A percentile compares a stretch with the other conserved stretches of the same genome.
phyloP scores from a whole-genome alignment of 2,888 invertebrate species.

The Xanthorhoe designata region DNA sequence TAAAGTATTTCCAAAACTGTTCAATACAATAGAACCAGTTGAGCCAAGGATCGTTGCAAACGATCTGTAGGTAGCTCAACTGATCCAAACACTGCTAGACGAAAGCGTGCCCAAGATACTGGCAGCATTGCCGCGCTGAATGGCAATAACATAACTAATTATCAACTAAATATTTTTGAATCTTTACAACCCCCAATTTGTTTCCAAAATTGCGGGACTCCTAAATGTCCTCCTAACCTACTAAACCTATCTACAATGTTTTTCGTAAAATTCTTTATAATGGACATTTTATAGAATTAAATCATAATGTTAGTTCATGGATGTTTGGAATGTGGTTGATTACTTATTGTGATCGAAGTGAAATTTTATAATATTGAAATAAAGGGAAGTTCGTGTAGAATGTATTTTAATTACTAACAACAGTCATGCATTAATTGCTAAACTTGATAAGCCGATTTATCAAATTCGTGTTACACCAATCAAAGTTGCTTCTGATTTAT shows the following conservation, averaged over 20 bases:
- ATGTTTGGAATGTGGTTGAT: conserved; percentile 29
- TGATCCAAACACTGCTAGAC: no score
- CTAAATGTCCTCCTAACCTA: conserved; percentile 1
- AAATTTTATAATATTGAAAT: conserved; percentile 42
- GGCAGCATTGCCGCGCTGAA: no score
- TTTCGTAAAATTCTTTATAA: conserved; percentile 12
- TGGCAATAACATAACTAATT: no score
- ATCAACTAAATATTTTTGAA: conserved; percentile 26
- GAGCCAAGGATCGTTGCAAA: no score
- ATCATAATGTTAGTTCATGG: conserved; percentile 9
- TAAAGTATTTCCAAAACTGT: no score
- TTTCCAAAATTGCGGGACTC: conserved; percentile 18
- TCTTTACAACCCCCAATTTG: conserved; percentile 23
- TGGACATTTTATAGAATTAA: conserved; percentile 18
- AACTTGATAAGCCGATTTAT: not conserved
- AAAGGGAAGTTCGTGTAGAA: conserved; percentile 28
- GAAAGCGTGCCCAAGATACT: no score
- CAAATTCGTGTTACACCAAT: no score
- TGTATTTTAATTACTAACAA: not conserved
- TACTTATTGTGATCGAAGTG: conserved; percentile 36
- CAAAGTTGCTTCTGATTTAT: no score
- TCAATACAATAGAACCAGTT: no score
- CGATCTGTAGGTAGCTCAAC: no score
- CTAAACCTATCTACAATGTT: conserved; percentile 12
- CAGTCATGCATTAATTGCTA: not conserved